Conservation (phyloP, 1,140 invertebrate genomes). For the Galleria mellonella region DNA sequence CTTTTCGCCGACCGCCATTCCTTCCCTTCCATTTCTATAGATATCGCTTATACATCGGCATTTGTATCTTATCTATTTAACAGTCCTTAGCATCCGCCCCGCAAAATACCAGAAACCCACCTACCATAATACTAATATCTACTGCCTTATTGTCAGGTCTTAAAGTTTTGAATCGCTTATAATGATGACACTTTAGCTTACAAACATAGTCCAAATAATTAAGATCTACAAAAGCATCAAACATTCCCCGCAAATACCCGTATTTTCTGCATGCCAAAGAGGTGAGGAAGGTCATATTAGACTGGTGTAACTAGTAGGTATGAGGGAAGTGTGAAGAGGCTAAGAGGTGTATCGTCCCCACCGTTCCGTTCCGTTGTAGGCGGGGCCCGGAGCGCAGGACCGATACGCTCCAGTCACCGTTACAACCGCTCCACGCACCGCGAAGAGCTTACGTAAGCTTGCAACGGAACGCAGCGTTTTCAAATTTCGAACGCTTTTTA, state of each 20-base stretch:
- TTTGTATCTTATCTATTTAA: constrained; percentile 24
- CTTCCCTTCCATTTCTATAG: constrained; percentile 3
- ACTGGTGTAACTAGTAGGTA: constrained; percentile 53
- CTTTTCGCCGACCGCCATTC: constrained; percentile 5
- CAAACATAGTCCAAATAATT: constrained; percentile 25
- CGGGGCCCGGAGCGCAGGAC: constrained; percentile 32
- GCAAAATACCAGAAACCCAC: constrained; percentile 19
- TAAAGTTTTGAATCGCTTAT: constrained; percentile 14
- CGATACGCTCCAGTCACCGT: constrained; percentile 42
- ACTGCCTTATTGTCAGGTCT: neutral
- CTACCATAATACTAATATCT: constrained; percentile 3
- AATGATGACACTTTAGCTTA: constrained; percentile 11
- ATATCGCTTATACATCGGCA: constrained; percentile 7
- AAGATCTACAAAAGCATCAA: constrained; percentile 18
- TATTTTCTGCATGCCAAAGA: neutral
- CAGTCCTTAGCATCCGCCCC: constrained; percentile 23
- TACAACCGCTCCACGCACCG: constrained; percentile 55
- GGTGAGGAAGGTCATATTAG: constrained; percentile 20
- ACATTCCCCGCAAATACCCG: neutral
- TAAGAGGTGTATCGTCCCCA: constrained; percentile 65
- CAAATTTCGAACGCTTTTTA: constrained; percentile 22
- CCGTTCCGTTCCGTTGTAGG: constrained; percentile 48
- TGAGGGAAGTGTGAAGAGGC: constrained; percentile 61
- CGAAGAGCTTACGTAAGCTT: constrained; percentile 44
- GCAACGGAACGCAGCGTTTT: constrained; percentile 27